Percentiles rank a stretch among this genome's conserved stretches.
These are phyloP conservation scores for Rhynchotus rufescens DNA, from an alignment of 2,797 vertebrate genomes.

Conservation along the genomic window DNA sequence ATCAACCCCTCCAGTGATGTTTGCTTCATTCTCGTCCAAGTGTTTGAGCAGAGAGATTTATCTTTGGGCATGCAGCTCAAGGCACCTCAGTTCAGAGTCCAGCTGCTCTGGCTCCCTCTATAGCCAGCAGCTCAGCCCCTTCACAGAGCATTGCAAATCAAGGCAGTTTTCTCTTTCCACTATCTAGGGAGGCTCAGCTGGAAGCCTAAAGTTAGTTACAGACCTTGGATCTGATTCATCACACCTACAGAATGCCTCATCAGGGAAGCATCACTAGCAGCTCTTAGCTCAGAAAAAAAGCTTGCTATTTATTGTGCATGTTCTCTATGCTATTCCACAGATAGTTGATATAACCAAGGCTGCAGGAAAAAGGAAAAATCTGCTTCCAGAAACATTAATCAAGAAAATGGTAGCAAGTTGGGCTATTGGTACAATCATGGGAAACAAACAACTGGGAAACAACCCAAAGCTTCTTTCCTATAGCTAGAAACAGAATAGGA, in stretches of 20 bases:
- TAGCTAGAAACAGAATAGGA: neutral
- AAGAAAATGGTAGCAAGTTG: neutral
- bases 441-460: neutral
- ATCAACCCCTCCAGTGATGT: neutral
- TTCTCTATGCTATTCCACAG: neutral
- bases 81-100: accelerated
- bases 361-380: neutral
- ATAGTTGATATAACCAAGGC: neutral
- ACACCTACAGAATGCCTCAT: neutral
- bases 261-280: neutral
- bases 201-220: neutral
- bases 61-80: neutral
- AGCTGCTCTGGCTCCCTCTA: neutral
- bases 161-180: neutral
- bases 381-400: neutral
- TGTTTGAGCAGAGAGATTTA: neutral
- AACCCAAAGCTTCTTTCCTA: neutral
- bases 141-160: neutral
- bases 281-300: neutral
- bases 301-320: neutral
- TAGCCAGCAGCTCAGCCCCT: neutral
- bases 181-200: neutral
- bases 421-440: neutral
- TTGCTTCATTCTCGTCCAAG: neutral
- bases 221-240: neutral